A percentile compares a stretch with the other conserved stretches of the same genome.
These are phyloP conservation scores for Onychomys leucogaster DNA, from an alignment of 2,797 vertebrate species.

Conservation along the genomic window DNA sequence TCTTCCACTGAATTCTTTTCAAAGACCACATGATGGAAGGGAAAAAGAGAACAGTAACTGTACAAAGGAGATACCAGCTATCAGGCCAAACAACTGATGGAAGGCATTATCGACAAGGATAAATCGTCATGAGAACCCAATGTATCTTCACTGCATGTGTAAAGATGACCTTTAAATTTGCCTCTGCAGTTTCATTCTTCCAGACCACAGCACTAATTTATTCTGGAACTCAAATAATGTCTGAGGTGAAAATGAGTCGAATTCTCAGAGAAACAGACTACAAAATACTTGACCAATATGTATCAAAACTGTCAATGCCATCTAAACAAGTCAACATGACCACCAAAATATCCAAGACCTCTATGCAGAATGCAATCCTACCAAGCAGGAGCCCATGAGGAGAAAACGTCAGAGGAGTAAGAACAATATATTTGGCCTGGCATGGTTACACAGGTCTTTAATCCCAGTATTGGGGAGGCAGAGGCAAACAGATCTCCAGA, in stretches of 20 bases:
- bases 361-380: neutral
- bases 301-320: neutral
- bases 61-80: neutral
- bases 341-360: neutral
- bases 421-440: neutral
- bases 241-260: neutral
- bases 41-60: neutral
- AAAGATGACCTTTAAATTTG: neutral
- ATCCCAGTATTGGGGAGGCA: neutral
- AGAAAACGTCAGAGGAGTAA: neutral
- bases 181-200: neutral
- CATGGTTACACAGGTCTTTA: neutral
- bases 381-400: neutral
- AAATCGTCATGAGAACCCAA: neutral
- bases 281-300: neutral
- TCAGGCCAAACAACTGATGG: neutral
- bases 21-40: neutral
- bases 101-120: neutral
- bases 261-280: neutral
- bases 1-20: neutral
- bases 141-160: neutral
- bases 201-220: neutral
- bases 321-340: neutral
- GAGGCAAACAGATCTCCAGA: neutral
- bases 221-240: neutral